Percentiles rank a stretch among this genome's conserved stretches.
phyloP scores from a whole-genome alignment of 2,113 vertebrate genomes.

The Melanerpes aurifrons region DNA sequence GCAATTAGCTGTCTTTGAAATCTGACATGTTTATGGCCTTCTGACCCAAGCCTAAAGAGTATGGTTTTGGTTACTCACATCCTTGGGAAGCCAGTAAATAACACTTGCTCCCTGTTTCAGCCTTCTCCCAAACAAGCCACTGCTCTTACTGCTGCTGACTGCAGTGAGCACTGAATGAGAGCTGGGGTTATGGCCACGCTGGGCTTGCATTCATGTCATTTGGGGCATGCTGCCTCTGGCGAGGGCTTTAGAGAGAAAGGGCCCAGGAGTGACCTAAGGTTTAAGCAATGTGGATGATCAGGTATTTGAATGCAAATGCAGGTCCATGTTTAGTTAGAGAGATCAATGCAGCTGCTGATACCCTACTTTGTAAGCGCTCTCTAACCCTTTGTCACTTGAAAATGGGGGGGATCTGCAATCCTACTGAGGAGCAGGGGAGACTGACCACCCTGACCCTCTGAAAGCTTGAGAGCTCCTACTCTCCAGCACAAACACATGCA shows the following conservation, averaged over 20 bases:
- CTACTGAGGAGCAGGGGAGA: background rate
- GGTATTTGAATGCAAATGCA: background rate
- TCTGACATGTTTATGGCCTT: background rate
- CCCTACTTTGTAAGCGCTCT: background rate
- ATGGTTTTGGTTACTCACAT: background rate
- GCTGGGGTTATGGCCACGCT: background rate
- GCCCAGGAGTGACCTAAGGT: background rate
- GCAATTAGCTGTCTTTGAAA: background rate
- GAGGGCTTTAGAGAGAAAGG: background rate
- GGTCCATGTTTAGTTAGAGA: background rate
- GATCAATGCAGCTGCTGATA: background rate
- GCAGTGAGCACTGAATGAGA: background rate
- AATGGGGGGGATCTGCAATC: background rate
- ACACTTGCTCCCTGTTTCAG: background rate
- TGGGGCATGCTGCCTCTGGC: background rate
- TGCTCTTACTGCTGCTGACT: background rate
- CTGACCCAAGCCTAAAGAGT: background rate
- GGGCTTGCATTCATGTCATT: background rate
- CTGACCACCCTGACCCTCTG: fast-evolving
- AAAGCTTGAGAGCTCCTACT: background rate
- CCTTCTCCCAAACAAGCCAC: background rate
- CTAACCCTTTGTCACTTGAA: background rate
- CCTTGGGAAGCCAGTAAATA: background rate
- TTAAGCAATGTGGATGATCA: background rate
- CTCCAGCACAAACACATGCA: background rate